These are phyloP conservation scores for Orgyia antiqua DNA, from an alignment of 2,888 invertebrate species.

Conservation along the genomic window DNA sequence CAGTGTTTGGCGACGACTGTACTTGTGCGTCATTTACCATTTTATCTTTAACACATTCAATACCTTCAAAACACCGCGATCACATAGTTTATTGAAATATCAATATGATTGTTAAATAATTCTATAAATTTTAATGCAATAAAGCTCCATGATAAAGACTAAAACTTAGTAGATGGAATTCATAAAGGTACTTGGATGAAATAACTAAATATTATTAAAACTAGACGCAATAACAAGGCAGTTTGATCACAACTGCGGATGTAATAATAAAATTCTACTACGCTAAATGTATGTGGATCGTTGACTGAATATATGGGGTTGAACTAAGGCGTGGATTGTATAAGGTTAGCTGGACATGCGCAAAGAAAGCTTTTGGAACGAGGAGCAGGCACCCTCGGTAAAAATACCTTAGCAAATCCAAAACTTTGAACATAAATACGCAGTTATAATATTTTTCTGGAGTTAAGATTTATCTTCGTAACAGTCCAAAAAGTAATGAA, in stretches of 20 bases:
- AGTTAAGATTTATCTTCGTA: no score
- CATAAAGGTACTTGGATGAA: no score
- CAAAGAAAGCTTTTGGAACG: constrained; percentile 28
- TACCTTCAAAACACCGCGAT: constrained; percentile 41
- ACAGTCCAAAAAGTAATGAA: no score
- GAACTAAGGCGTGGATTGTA: constrained; percentile 66
- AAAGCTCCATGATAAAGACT: background rate
- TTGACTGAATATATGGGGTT: constrained; percentile 44
- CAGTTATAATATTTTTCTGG: no score
- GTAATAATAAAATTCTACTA: no score
- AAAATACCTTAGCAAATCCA: background rate
- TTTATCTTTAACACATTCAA: constrained; percentile 49
- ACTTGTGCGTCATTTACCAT: constrained; percentile 74
- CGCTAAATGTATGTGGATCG: no score
- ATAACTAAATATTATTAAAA: no score
- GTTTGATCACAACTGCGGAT: constrained; percentile 33
- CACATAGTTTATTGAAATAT: constrained; percentile 37
- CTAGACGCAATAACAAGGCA: no score
- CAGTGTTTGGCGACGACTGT: constrained; percentile 61
- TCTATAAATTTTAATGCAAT: no score
- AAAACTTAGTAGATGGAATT: background rate
- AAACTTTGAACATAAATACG: no score
- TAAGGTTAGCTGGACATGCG: constrained; percentile 74
- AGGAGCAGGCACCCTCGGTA: constrained; percentile 12
- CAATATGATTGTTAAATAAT: constrained; percentile 13